Base-by-base conservation (phyloP, 1,140 invertebrate genomes). In the Drosophila subpulchrella region DNA sequence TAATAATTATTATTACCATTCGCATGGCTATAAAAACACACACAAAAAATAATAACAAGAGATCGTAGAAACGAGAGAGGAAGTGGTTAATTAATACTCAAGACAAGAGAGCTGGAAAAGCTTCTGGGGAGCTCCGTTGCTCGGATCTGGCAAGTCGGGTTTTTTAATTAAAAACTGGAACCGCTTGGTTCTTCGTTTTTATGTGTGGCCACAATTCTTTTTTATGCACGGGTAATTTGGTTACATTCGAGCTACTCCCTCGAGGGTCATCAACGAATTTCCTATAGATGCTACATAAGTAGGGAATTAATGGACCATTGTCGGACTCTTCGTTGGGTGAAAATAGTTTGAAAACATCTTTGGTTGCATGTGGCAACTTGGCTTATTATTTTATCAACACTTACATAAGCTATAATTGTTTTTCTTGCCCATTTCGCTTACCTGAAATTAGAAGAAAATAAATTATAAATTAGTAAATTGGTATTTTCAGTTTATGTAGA, bases 61-160 rank as follows among this genome's bases (percentile, higher is more conserved):
- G 55, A 47, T 71, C 30, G 59, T 59, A 67, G 77, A 58, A 46
- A 56, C 59, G 32, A 46, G 62, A 73, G 72, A 88, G 83, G 83
- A 88, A 89, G 83, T 88, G 59, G 76, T 84, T 88, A 88, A 89
- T 88, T 88, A 86, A 88, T 78, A 79, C 78, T 51, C 32, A 63
- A 55, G 58, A 70, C 42, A 47, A 54, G 59, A 70, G 72, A 88
- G 50, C 46, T 83, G 75, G 63, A 73, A 88, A 75, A 86, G 65
- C 55, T 77, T 66, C 55, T 77, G 62, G 53, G 54, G 65, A 72
- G 47, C 63, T 68, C 60, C 47, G 65, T 53, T 67, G 36, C 24
- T 38, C 34, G 44, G 58, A 38, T 41, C 46, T 17, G 15, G 36
- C 75, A 46, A 57, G 63, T 75, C 55, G 75, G 51, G 58, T 54